A percentile compares a stretch with the other conserved stretches of the same genome.
Conservation (phyloP, 2,888 invertebrate genomes). For the Sisyra terminalis region DNA sequence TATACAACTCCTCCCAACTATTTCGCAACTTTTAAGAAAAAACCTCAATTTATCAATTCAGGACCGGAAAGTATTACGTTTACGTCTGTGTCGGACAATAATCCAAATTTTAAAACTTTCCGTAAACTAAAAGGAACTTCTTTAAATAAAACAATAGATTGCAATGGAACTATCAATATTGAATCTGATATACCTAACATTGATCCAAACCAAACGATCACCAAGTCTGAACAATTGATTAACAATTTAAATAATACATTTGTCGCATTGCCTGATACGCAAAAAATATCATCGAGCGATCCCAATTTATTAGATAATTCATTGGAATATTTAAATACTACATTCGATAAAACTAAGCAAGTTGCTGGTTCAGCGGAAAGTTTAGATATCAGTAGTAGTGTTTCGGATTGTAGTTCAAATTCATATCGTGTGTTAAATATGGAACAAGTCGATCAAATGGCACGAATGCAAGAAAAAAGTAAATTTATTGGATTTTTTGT, state of each 20-base stretch:
- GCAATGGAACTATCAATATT: background rate
- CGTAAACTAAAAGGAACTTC: background rate
- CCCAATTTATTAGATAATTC: slow-evolving; percentile 2
- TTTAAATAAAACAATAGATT: background rate
- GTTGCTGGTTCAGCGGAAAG: slow-evolving; percentile 23
- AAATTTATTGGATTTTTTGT: no score
- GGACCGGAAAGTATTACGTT: slow-evolving; percentile 2
- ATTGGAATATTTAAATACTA: background rate
- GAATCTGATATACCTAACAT: background rate
- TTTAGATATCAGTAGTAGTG: slow-evolving; percentile 24
- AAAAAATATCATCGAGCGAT: slow-evolving; percentile 5
- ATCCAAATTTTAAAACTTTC: slow-evolving; percentile 1
- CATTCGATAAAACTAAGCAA: background rate
- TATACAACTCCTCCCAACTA: background rate
- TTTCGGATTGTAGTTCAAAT: slow-evolving; percentile 21
- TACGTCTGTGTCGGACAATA: background rate
- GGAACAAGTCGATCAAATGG: no score
- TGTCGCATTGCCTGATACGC: slow-evolving; percentile 4
- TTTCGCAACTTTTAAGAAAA: background rate
- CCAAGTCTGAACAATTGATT: background rate
- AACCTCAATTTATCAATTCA: background rate
- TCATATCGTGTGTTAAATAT: no score
- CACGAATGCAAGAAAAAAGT: no score
- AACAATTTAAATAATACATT: slow-evolving; percentile 5
- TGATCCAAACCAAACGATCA: background rate